These are phyloP conservation scores for Xiphophorus maculatus DNA, from an alignment of 2,113 vertebrate species.

Conservation along the genomic window DNA sequence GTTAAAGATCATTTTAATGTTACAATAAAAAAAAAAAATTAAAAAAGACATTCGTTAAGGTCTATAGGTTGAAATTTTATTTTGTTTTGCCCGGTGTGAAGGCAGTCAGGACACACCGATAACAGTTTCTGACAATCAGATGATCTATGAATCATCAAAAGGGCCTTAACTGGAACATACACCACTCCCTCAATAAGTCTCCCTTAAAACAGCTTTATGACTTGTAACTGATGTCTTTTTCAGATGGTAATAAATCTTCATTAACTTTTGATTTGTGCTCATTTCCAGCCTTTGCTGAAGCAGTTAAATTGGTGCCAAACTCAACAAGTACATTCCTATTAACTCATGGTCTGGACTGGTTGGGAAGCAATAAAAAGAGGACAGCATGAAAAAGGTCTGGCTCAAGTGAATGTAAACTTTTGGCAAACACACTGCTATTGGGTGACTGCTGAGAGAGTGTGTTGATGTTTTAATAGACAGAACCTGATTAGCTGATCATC, in stretches of 20 bases:
- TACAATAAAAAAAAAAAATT: neutral
- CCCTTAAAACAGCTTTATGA: neutral
- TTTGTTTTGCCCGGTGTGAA: neutral
- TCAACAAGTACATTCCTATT: neutral
- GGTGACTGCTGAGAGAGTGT: neutral
- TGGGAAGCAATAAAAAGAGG: neutral
- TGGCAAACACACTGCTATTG: neutral
- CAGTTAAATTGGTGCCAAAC: neutral
- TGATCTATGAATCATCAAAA: neutral
- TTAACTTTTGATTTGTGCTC: neutral
- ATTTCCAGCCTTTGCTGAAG: neutral
- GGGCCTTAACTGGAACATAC: neutral
- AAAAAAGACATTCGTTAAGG: neutral
- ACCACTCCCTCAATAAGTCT: conserved; percentile 1
- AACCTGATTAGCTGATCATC: neutral
- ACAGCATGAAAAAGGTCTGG: neutral
- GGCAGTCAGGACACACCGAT: neutral
- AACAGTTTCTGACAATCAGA: neutral
- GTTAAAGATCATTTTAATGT: neutral
- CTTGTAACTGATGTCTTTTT: neutral
- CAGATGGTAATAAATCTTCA: neutral
- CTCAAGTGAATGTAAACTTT: neutral
- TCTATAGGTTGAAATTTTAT: neutral
- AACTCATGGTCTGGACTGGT: neutral
- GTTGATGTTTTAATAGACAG: neutral